phyloP scores from a whole-genome alignment of 2,113 vertebrate genomes.

The Gallinago undulata region DNA sequence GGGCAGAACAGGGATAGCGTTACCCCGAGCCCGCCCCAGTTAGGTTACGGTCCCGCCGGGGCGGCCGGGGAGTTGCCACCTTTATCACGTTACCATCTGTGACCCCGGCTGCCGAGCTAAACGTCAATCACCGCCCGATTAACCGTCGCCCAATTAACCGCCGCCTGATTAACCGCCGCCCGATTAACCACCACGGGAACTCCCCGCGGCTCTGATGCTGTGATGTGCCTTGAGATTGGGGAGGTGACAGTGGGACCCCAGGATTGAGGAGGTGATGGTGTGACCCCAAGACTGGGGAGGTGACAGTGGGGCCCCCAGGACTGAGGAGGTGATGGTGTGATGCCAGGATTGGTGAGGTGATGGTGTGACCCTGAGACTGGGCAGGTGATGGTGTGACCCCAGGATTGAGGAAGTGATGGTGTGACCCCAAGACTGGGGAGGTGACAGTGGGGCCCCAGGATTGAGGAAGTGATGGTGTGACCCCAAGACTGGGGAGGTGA shows the following conservation, averaged over 20 bases:
- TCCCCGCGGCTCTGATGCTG: neutral
- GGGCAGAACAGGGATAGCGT: neutral
- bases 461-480: no score
- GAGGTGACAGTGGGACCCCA: neutral
- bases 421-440: no score
- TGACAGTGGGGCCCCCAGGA: no score
- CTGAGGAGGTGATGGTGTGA: neutral
- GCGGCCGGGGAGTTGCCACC: neutral
- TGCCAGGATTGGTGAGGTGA: neutral
- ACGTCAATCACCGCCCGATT: neutral
- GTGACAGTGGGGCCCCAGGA: no score
- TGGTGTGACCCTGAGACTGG: neutral
- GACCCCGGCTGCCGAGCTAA: neutral
- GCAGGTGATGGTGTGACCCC: neutral
- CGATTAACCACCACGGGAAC: neutral
- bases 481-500: no score
- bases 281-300: no score
- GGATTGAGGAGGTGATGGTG: no score
- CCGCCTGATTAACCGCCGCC: no score
- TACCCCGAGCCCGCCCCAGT: accelerated
- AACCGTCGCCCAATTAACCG: neutral
- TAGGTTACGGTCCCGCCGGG: neutral
- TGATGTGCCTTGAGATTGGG: neutral
- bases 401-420: no score
- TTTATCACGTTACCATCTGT: neutral